Evolutionary conservation across 2,888 invertebrate species (phyloP).

Genomic region (Atethmia centrago): DNA sequence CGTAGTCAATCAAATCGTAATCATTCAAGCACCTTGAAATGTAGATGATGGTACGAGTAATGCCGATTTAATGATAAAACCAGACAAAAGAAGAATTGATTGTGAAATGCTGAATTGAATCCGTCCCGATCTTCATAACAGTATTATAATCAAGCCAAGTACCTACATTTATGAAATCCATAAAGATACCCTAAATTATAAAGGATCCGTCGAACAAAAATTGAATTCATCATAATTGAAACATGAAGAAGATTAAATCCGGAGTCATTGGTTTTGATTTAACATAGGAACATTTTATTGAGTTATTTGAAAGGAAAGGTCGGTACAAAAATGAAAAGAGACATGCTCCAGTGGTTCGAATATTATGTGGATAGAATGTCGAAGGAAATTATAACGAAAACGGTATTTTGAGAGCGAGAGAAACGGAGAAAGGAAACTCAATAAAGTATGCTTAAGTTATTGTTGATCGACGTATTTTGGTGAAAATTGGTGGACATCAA

Average conservation of each 20-base stretch:
- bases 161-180: constrained; percentile 17
- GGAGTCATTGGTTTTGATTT: constrained; percentile 57
- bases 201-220: constrained; percentile 41
- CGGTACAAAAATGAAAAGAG: constrained; percentile 49
- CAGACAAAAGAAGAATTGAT: constrained; percentile 9
- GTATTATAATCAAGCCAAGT: constrained; percentile 45
- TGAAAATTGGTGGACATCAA: not conserved
- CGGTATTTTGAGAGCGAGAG: constrained; percentile 33
- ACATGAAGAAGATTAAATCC: constrained; percentile 53
- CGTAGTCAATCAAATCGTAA: no score
- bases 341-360: constrained; percentile 47
- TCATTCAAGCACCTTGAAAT: not conserved
- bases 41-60: not conserved
- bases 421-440: constrained; percentile 24
- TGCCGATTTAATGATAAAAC: not conserved
- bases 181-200: constrained; percentile 33
- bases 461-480: constrained; percentile 25
- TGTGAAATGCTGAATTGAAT: constrained; percentile 19
- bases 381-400: constrained; percentile 52
- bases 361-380: constrained; percentile 49
- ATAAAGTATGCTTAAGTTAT: constrained; percentile 35
- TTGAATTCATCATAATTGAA: constrained; percentile 54
- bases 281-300: constrained; percentile 58
- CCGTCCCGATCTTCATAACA: constrained; percentile 5
- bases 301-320: constrained; percentile 60